Conservation (phyloP, 2,113 vertebrate genomes). For the Oreochromis spilurus region DNA sequence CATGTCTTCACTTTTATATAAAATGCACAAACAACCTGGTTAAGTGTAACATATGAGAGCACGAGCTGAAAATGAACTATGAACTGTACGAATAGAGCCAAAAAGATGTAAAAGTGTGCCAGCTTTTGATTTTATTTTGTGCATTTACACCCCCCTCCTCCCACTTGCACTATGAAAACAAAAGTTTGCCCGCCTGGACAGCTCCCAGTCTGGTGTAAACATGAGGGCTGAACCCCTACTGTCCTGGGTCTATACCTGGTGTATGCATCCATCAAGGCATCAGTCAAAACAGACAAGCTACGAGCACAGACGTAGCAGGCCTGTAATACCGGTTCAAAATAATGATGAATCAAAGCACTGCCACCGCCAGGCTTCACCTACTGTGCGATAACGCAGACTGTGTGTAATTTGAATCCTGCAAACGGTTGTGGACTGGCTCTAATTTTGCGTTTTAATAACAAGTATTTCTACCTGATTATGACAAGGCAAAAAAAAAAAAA, state of each 20-base stretch:
- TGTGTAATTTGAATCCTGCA: not conserved
- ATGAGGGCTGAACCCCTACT: slow-evolving; percentile 26
- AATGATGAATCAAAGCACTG: slow-evolving; percentile 12
- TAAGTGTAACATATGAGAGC: not conserved
- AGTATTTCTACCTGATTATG: slow-evolving; percentile 58
- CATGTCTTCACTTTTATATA: not conserved
- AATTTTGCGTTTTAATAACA: slow-evolving; percentile 39
- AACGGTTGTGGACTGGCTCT: not conserved
- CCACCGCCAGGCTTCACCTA: slow-evolving; percentile 4
- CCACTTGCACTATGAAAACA: not conserved
- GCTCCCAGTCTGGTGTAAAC: slow-evolving; percentile 19
- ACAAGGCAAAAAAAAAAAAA: slow-evolving; percentile 50
- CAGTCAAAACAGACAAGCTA: slow-evolving; percentile 46
- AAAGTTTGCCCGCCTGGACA: slow-evolving; percentile 1
- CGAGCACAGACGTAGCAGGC: slow-evolving; percentile 15
- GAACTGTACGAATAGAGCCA: not conserved
- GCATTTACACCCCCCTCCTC: not conserved
- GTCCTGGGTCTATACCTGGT: slow-evolving; percentile 34
- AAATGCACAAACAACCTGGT: not conserved
- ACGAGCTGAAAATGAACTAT: not conserved
- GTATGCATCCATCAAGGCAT: slow-evolving; percentile 6
- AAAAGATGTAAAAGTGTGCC: not conserved
- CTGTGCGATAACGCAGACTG: slow-evolving; percentile 9
- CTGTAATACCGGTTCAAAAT: slow-evolving; percentile 19
- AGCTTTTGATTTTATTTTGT: not conserved